Conservation (phyloP, 2,797 vertebrate genomes). For the Acropternis orthonyx region DNA sequence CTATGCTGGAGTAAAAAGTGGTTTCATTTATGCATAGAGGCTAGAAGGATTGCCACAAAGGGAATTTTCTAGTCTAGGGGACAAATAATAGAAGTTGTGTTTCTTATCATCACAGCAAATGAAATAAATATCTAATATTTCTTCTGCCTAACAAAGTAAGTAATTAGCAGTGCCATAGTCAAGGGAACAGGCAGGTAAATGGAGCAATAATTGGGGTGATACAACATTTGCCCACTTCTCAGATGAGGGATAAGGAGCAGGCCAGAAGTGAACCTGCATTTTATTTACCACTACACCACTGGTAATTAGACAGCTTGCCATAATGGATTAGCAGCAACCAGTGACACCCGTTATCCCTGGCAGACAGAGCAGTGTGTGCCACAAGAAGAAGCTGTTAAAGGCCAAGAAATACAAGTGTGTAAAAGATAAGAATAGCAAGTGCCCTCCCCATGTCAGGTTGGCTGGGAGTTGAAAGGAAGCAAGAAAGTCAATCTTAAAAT, state of each 20-base stretch:
- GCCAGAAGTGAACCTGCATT: constrained; percentile 24
- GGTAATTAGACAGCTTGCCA: constrained; percentile 55
- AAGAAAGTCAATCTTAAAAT: constrained; percentile 64
- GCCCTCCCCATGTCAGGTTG: constrained; percentile 50
- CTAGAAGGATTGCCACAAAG: neutral
- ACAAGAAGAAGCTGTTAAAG: constrained; percentile 46
- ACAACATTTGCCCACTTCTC: constrained; percentile 58
- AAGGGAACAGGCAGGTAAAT: constrained; percentile 54
- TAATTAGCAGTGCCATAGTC: constrained; percentile 59
- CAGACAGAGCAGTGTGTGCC: constrained; percentile 24
- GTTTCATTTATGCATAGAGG: neutral
- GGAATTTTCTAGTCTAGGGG: constrained; percentile 16
- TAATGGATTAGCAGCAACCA: constrained; percentile 66
- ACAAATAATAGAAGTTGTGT: constrained; percentile 45
- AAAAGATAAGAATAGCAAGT: constrained; percentile 64
- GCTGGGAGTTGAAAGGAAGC: constrained; percentile 60
- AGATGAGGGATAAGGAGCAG: constrained; percentile 64
- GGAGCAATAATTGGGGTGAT: constrained; percentile 68
- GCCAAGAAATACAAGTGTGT: constrained; percentile 62
- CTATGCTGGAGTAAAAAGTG: neutral
- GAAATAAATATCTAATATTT: constrained; percentile 68
- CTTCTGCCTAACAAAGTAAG: constrained; percentile 56
- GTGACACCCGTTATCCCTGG: constrained; percentile 64
- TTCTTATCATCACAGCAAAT: constrained; percentile 68
- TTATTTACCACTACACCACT: constrained; percentile 54